Evolutionary conservation across 2,888 invertebrate genomes (phyloP), one percentile per base, ranked within the genome.

Genomic region (Athalia rosae): DNA sequence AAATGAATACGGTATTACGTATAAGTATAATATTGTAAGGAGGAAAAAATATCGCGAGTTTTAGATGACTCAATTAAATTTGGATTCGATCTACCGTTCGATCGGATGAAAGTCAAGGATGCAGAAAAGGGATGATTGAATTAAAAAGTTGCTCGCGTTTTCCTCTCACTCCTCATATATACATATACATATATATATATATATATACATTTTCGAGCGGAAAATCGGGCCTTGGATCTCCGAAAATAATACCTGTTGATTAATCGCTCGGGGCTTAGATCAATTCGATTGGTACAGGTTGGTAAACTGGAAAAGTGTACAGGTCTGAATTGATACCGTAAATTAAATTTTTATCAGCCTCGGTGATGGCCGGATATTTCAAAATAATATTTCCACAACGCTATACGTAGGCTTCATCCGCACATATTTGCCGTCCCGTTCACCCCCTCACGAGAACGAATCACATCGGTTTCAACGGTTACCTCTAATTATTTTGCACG

Each of bases 161-260:
- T 58, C 43, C 58, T 71, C 45, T n/a, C 45, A n/a, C 43, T 71
- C 58, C 15, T 58, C 8, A 6, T 13, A n/a, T 48, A 58, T 61
- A n/a, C n/a, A n/a, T n/a, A n/a, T n/a, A n/a, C n/a, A n/a, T n/a
- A 6, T 13, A n/a, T 48, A 58, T 61, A 6, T 13, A n/a, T 48
- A 58, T 61, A n/a, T n/a, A n/a, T n/a, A n/a, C n/a, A 15, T 58
- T 58, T 58, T 71, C 71, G 13, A 53, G 67, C 59, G 71, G 56
- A 43, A 59, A 58, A 71, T 56, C 28, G 58, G 41, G 7, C 15
- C 41, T 11, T 9, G 45, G 71, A 71, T 71, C 59, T 56, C 6
- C 13, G 45, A 71, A 71, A 71, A 59, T 71, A 71, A 71, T 71
- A 58, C 13, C 41, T 43, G 13, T 15, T 15, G 71, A 58, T 58